Evolutionary conservation across 2,888 invertebrate species (phyloP).

Genomic region (Phania funesta): DNA sequence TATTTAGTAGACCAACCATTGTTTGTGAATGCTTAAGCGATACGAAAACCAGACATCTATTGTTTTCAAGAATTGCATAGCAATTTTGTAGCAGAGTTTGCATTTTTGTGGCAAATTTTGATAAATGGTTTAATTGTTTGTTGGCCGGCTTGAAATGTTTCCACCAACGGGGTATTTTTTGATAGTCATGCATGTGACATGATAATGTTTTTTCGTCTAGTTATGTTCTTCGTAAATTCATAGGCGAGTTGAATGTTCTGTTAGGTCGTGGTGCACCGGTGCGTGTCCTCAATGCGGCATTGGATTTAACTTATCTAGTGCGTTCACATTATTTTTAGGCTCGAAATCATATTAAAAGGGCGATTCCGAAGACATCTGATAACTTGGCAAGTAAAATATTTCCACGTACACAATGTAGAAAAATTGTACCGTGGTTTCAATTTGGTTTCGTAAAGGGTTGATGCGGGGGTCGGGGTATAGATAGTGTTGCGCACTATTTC

Average conservation of each 20-base stretch:
- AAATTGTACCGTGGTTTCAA: too few relatives aligned
- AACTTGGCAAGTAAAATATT: too few relatives aligned
- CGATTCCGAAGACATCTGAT: too few relatives aligned
- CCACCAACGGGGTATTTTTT: neutral
- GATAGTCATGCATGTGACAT: neutral
- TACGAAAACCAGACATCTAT: neutral
- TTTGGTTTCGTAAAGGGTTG: too few relatives aligned
- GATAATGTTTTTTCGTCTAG: neutral
- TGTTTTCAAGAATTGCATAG: neutral
- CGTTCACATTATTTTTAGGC: neutral
- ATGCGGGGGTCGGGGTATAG: too few relatives aligned
- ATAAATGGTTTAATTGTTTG: constrained; percentile 19
- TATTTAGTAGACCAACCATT: neutral
- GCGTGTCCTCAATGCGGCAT: neutral
- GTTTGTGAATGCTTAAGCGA: neutral
- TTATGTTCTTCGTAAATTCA: neutral
- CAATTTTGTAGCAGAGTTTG: neutral
- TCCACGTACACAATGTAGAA: too few relatives aligned
- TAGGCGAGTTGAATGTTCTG: neutral
- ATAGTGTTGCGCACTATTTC: too few relatives aligned
- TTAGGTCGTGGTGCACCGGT: neutral
- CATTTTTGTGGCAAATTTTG: constrained; percentile 21
- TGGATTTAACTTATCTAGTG: neutral
- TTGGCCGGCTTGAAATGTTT: neutral
- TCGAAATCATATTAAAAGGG: too few relatives aligned